Evolutionary conservation across 2,113 vertebrate species (phyloP).

Genomic region (Paedocypris sp.): DNA sequence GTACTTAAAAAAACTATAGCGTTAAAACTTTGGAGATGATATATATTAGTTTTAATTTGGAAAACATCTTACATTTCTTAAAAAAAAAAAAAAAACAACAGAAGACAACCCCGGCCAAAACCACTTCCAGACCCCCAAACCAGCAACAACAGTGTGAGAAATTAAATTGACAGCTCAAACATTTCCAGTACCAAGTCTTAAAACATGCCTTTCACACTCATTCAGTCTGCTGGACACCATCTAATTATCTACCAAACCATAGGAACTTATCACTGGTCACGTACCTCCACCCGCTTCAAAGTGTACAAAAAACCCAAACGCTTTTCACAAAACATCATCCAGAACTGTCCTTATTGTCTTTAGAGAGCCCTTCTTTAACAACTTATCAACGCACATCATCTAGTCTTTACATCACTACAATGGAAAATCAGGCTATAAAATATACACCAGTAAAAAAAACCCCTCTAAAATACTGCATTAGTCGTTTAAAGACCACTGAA

Average conservation of each 20-base stretch:
- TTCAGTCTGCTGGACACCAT: neutral
- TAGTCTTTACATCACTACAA: neutral
- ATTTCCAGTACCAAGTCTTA: neutral
- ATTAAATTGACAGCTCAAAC: neutral
- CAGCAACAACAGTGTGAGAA: neutral
- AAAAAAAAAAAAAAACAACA: too few species aligned
- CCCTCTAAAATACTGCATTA: neutral
- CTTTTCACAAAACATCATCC: neutral
- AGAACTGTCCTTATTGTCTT: neutral
- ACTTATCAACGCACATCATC: neutral
- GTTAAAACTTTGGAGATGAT: conserved; percentile 37
- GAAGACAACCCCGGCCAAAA: conserved; percentile 23
- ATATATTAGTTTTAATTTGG: conserved; percentile 53
- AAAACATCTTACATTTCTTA: conserved; percentile 52
- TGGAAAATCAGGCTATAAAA: neutral
- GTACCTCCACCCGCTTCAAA: neutral
- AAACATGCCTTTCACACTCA: too few species aligned
- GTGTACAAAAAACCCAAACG: neutral
- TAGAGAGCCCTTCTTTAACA: neutral
- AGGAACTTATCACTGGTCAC: neutral
- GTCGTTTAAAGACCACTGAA: too few species aligned
- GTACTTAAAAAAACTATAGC: conserved; percentile 26
- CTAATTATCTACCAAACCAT: neutral
- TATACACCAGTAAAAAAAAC: neutral
- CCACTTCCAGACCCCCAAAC: conserved; percentile 27